These are phyloP conservation scores for Cynodonichthys magdalenae DNA, from an alignment of 2,797 vertebrate genomes.

Conservation along the genomic window DNA sequence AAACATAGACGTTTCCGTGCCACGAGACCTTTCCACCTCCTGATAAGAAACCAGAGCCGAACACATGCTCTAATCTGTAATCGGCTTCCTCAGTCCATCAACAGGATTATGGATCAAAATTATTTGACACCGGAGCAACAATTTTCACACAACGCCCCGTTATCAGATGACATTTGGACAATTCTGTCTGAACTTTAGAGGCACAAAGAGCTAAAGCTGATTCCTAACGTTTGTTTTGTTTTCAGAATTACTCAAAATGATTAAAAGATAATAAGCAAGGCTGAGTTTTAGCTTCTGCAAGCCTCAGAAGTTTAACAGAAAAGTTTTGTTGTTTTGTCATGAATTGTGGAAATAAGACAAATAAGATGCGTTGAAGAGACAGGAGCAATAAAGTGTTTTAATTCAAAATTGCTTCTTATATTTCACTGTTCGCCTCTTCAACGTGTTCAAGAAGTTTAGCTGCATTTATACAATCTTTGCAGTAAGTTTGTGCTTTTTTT, in stretches of 20 bases:
- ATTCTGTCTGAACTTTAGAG: slow-evolving; percentile 3
- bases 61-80: slow-evolving; percentile 1
- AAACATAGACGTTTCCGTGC: neutral
- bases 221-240: slow-evolving; percentile 22
- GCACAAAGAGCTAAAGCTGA: neutral
- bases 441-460: too few relatives aligned
- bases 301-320: neutral
- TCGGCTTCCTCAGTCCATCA: slow-evolving; percentile 13
- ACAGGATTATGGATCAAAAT: slow-evolving; percentile 30
- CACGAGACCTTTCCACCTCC: slow-evolving; percentile 33
- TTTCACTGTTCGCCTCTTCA: too few relatives aligned
- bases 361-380: too few relatives aligned
- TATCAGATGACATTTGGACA: slow-evolving; percentile 59
- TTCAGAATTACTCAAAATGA: neutral
- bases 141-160: slow-evolving; percentile 40
- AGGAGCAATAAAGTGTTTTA: too few relatives aligned
- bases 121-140: slow-evolving; percentile 27
- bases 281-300: neutral
- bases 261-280: too few relatives aligned
- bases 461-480: too few relatives aligned
- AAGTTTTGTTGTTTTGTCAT: neutral
- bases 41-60: slow-evolving; percentile 30
- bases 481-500: too few relatives aligned
- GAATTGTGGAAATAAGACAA: neutral
- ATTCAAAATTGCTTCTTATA: too few relatives aligned